Conservation (phyloP, 92 coral and sea anemone genomes). For the Phenganax marumi region DNA sequence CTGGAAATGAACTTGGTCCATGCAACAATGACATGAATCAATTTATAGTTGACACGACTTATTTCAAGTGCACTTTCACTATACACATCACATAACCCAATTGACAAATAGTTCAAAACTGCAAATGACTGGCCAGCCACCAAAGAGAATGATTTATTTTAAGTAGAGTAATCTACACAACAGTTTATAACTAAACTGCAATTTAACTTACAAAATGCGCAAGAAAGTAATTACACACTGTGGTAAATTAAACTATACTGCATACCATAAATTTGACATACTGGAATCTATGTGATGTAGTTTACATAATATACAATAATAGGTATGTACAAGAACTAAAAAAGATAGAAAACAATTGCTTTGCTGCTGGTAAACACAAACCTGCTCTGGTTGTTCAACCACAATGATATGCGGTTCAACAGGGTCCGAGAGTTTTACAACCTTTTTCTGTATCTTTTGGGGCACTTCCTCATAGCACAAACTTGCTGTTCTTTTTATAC, state of each 20-base stretch:
- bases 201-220: not conserved
- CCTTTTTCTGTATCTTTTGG: slow-evolving; percentile 8
- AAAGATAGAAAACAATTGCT: not conserved
- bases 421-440: not conserved
- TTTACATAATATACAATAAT: not conserved
- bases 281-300: too few species aligned
- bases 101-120: not conserved
- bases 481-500: slow-evolving; percentile 27
- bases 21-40: too few species aligned
- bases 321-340: not conserved
- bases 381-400: slow-evolving; percentile 98
- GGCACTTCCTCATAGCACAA: not conserved
- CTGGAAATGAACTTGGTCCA: too few species aligned
- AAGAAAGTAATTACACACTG: not conserved
- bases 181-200: too few species aligned
- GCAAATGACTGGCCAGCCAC: not conserved
- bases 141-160: not conserved
- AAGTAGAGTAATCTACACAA: not conserved
- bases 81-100: not conserved
- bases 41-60: not conserved
- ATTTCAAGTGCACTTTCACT: not conserved
- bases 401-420: slow-evolving; percentile 78
- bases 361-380: slow-evolving; percentile 19
- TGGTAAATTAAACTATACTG: too few species aligned
- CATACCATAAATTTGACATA: too few species aligned